A percentile compares a stretch with the other conserved stretches of the same genome.
phyloP scores from a whole-genome alignment of 2,888 invertebrate species.

The Lathronympha strigana region DNA sequence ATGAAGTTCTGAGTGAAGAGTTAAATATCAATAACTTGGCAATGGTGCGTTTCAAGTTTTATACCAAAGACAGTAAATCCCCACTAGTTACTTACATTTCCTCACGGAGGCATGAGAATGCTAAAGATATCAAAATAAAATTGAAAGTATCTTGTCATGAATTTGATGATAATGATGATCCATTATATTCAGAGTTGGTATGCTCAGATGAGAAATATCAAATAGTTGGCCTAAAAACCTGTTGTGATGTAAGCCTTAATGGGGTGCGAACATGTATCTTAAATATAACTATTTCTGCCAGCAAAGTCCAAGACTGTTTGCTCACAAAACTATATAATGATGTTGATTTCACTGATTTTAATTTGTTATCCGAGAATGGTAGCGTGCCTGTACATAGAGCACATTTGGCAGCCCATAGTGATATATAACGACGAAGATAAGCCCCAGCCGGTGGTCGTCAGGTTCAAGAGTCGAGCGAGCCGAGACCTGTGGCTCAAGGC shows the following conservation, averaged over 20 bases:
- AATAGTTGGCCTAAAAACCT: neutral
- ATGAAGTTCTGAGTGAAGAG: slow-evolving; percentile 2
- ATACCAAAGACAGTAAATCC: neutral
- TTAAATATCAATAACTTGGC: slow-evolving; percentile 1
- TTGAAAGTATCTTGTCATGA: neutral
- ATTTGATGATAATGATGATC: neutral
- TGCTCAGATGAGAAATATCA: neutral
- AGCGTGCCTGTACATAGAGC: slow-evolving; percentile 59
- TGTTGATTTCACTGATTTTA: slow-evolving; percentile 61
- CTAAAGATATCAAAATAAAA: neutral
- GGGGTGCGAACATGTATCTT: slow-evolving; percentile 6
- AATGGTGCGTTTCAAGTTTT: neutral
- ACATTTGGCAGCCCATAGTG: slow-evolving; percentile 60
- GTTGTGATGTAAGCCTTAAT: neutral
- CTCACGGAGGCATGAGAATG: neutral
- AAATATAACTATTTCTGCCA: slow-evolving; percentile 2
- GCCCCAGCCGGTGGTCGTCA: too few relatives aligned
- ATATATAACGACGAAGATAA: too few relatives aligned
- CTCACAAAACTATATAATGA: slow-evolving; percentile 49
- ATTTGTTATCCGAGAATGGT: slow-evolving; percentile 60
- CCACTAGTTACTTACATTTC: neutral
- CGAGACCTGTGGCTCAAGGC: too few relatives aligned
- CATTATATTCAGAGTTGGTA: slow-evolving; percentile 8
- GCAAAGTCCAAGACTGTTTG: neutral
- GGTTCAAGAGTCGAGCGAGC: too few relatives aligned